These are phyloP conservation scores for Thaumatotibia leucotreta DNA, from an alignment of 1,140 invertebrate genomes.

Conservation along the genomic window DNA sequence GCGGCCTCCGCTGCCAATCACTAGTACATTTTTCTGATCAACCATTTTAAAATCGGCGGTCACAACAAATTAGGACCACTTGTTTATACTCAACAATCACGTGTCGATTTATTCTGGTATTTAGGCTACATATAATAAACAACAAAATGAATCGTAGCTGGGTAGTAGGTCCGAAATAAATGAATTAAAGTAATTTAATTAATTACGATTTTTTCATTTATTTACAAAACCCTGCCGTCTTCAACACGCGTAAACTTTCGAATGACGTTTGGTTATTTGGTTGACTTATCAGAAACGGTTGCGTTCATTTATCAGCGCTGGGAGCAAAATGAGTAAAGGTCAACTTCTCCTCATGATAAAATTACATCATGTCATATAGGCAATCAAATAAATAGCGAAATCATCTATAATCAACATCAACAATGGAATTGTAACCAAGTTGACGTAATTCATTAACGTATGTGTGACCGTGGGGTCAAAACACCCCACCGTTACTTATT, in stretches of 20 bases:
- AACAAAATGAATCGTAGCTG: neutral
- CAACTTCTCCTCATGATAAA: slow-evolving; percentile 15
- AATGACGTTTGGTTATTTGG: slow-evolving; percentile 54
- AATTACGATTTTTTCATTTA: slow-evolving; percentile 10
- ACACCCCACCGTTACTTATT: no score
- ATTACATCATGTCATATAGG: slow-evolving; percentile 17
- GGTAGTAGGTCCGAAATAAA: neutral
- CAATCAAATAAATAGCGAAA: neutral
- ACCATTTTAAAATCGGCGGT: slow-evolving; percentile 35
- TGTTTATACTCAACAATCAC: slow-evolving; percentile 16
- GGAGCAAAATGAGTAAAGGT: slow-evolving; percentile 12
- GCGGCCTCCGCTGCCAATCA: slow-evolving; percentile 95
- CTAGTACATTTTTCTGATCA: slow-evolving; percentile 80
- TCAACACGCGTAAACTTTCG: slow-evolving; percentile 48
- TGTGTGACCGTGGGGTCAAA: no score
- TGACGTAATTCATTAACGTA: neutral
- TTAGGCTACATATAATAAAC: neutral
- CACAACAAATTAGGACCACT: slow-evolving; percentile 18
- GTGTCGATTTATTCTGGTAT: neutral
- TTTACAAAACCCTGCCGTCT: slow-evolving; percentile 16
- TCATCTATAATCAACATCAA: neutral
- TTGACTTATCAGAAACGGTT: slow-evolving; percentile 14
- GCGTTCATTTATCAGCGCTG: slow-evolving; percentile 13
- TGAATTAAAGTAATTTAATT: slow-evolving; percentile 11
- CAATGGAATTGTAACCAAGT: neutral